These are phyloP conservation scores for Ptilonorhynchus violaceus DNA, from an alignment of 2,113 vertebrate species.

Conservation along the genomic window DNA sequence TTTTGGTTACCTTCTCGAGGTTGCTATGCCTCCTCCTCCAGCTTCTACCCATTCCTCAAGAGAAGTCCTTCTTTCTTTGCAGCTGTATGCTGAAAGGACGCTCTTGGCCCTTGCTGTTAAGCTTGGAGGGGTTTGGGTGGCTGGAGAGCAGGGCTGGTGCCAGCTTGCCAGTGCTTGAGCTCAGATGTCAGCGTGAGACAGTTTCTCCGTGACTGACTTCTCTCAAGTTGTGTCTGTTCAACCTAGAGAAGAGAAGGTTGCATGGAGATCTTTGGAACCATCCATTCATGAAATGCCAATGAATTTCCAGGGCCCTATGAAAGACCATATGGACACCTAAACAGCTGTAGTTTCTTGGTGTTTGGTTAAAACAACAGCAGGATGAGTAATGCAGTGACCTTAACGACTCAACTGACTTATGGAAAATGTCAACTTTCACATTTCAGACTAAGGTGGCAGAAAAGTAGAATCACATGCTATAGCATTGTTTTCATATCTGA, in stretches of 20 bases:
- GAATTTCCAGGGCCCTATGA: not conserved
- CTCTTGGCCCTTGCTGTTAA: not conserved
- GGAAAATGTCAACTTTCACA: not conserved
- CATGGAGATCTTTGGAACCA: not conserved
- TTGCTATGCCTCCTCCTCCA: not conserved
- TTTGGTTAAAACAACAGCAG: not conserved
- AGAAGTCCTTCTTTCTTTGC: not conserved
- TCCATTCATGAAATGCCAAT: not conserved
- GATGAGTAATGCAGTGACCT: not conserved
- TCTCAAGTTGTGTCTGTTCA: not conserved
- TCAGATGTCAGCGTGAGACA: not conserved
- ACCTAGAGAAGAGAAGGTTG: not conserved
- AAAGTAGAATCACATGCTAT: not conserved
- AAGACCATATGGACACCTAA: not conserved
- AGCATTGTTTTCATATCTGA: not conserved
- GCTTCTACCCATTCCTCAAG: not conserved
- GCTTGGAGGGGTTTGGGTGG: not conserved
- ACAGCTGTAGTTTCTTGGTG: not conserved
- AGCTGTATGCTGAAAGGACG: not conserved
- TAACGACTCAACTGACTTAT: not conserved
- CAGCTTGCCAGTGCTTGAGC: not conserved
- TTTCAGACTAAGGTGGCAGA: not conserved
- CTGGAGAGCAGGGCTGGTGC: not conserved
- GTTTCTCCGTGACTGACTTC: not conserved
- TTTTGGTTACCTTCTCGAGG: not conserved